Base-by-base conservation (phyloP, 2,113 vertebrate genomes). In the Eira barbara region DNA sequence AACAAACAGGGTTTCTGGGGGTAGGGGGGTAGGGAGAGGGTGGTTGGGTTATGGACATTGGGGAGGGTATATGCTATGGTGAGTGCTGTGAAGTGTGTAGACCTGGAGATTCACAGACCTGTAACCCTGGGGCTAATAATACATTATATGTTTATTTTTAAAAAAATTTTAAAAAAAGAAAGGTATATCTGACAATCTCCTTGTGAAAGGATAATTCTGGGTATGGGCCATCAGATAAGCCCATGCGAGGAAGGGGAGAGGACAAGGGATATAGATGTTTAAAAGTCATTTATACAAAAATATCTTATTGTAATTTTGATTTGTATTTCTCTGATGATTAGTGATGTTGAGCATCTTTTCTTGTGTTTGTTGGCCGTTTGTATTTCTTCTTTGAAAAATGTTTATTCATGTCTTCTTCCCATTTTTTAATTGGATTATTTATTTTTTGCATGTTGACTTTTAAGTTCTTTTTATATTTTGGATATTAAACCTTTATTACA, bases 111-210 rank as follows among this genome's bases (percentile, higher is more conserved):
- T 55, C 52, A 55, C 15, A 18, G 15, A 15, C 49, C 15, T 55
- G 17, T 55, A 55, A 4, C 17, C 52, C 52, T 55, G 52, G 5
- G 49, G 49, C 13, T 52, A 52, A 52, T 15, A 52, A 52, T 52
- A 52, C 49, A 52, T 52, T 52, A 52, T 52, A 52, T 52, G 49
- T 52, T 52, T 15, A 52, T 52, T n/a, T n/a, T n/a, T 42, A 4
- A 91, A 93, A 17, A 87, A 91, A 94, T 95, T 25, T 71, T 76
- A 89, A 34, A 87, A 8, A 93, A 52, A 15, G 36, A 93, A 52
- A 15, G 36, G 91, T 79, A 93, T 76, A 94, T 78, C 4, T 90
- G 80, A 73, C 18, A 80, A 34, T 87, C 89, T 31, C 21, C 34
- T 14, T 10, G 8, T 90, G 42, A 39, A 95, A 25, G 18, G 20